Base-by-base conservation (phyloP, 1,140 invertebrate species). In the Diuraphis noxia region DNA sequence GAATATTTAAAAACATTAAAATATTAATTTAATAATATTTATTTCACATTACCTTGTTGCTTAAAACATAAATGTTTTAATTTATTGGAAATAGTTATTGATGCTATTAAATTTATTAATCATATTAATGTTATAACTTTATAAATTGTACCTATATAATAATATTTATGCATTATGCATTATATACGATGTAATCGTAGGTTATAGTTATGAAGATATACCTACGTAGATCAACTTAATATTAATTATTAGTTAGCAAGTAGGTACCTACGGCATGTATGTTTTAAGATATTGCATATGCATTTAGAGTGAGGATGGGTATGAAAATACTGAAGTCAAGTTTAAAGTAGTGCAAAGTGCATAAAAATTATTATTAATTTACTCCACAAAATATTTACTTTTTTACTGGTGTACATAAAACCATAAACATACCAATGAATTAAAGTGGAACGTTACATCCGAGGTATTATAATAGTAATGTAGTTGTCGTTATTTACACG, bases 61-160 rank as follows among this genome's bases (percentile, higher is more conserved):
- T 34, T 72, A 72, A 72, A 63, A 72, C 30, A n/a, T 17, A 30
- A 72, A n/a, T n/a, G 19, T 72, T 17, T 5, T 5, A 72, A n/a
- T 17, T 17, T 34, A 72, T n/a, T 40, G 40, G 81, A 43, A 84
- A 84, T 84, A 84, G n/a, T 84, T 84, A 84, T 84, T 84, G n/a
- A n/a, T 17, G 40, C 30, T 9, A 8, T 43, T n/a, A n/a, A n/a
- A n/a, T n/a, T n/a, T n/a, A n/a, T n/a, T n/a, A n/a, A n/a, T n/a
- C n/a, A n/a, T n/a, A n/a, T n/a, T 13, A 17, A 3, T 72, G 36
- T 38, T 30, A 81, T 38, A 72, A n/a, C 56, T 72, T n/a, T n/a
- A 63, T n/a, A 72, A 72, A 72, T n/a, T 72, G 56, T n/a, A n/a
- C n/a, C n/a, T n/a, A n/a, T n/a, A 72, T 72, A 19, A 17, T n/a